Conservation (phyloP, 2,888 invertebrate species). For the Tryphoninae sp. region DNA sequence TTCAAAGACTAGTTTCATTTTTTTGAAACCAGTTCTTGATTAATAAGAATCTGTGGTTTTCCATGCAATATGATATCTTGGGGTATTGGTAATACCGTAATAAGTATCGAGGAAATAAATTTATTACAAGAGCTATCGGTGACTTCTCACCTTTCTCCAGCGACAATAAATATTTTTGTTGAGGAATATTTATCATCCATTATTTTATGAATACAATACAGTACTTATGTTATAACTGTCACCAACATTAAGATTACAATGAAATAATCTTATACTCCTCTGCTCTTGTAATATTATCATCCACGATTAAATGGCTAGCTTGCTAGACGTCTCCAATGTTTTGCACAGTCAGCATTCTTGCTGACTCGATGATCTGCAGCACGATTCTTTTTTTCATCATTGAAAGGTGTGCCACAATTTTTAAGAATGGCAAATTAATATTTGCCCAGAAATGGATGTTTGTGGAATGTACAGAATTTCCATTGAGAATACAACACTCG, state of each 20-base stretch:
- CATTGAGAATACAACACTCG: not conserved
- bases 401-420: not conserved
- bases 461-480: no score
- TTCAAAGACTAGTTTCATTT: not conserved
- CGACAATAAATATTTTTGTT: not conserved
- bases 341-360: not conserved
- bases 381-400: not conserved
- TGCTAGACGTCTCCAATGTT: not conserved
- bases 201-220: not conserved
- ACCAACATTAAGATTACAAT: no score
- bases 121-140: not conserved
- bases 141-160: not conserved
- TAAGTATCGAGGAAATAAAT: not conserved
- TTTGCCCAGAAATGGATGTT: not conserved
- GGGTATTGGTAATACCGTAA: conserved; percentile 6
- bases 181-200: not conserved
- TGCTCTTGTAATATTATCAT: not conserved
- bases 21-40: not conserved
- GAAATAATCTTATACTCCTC: not conserved
- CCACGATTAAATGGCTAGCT: not conserved
- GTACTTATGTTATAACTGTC: not conserved
- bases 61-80: conserved; percentile 24
- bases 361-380: not conserved
- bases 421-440: not conserved
- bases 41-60: conserved; percentile 38